Evolutionary conservation across 2,113 vertebrate species (phyloP), one percentile per base, ranked within the genome.

Genomic region (Gadus chalcogrammus): DNA sequence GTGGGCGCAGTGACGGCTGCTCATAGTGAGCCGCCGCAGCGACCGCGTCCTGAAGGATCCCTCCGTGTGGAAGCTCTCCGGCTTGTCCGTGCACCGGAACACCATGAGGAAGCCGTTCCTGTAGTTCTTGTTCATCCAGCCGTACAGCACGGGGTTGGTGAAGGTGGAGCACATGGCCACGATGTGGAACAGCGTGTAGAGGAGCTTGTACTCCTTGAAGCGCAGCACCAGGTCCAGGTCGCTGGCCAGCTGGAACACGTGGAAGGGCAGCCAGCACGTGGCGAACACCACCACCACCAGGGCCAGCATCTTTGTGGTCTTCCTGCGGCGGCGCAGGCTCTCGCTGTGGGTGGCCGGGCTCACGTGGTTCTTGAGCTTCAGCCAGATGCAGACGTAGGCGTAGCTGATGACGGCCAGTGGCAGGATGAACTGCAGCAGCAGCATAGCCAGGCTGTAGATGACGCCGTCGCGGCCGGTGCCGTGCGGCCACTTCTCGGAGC

Each of bases 41-140:
- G 93, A 94, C 35, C 93, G 90, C 15, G 94, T 94, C 78, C 93
- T 87, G 64, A 96, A 88, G 0, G 95, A 96, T 5, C 94, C 94
- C 53, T 97, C 95, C 0, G 90, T 87, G 76, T 93, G 93, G 77
- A 95, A 91, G 68, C 85, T 88, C 15, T 95, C 94, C 0, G 92
- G 92, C 68, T 94, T 95, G 73, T 95, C 90, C 77, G 95, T 91
- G 20, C 95, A 97, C 58, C 91, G 93, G 82, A 96, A 96, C 64
- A 96, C 94, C 92, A 93, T 94, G 15, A 97, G 88, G 85, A 97
- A 97, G 56, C 95, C 95, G 0, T 95, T 95, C 73, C 95, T 88
- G 88, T 96, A 97, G 89, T 96, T 97, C 86, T 95, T 95, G 88
- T 96, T 97, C 95, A 97, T 97, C 95, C 95, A 97, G 24, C 95